These are phyloP conservation scores for Actinopyga echinites DNA, from an alignment of 53 echinoderm and acorn worm genomes.

Conservation along the genomic window DNA sequence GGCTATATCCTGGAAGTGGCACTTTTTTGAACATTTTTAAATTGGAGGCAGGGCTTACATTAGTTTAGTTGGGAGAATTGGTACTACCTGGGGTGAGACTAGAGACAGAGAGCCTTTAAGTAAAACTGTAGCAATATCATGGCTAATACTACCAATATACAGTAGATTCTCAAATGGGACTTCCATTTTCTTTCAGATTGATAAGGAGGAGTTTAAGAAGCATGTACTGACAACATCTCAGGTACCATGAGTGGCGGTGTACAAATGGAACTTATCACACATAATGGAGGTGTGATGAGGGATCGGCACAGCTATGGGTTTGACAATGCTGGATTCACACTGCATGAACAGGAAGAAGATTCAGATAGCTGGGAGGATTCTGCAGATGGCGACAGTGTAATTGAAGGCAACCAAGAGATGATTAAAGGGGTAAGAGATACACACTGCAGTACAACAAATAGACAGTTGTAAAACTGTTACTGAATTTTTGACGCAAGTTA, in stretches of 20 bases:
- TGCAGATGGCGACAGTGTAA: background rate
- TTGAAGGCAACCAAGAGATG: background rate
- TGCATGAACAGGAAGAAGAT: background rate
- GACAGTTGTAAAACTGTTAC: too few species aligned
- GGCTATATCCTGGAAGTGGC: too few species aligned
- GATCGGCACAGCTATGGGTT: background rate
- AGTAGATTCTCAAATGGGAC: too few species aligned
- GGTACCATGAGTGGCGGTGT: conserved; percentile 60
- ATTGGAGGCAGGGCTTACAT: too few species aligned
- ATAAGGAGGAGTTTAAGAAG: background rate
- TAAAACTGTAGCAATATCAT: too few species aligned
- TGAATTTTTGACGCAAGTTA: too few species aligned
- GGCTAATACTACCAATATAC: too few species aligned
- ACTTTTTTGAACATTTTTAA: too few species aligned
- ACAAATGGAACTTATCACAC: conserved; percentile 49
- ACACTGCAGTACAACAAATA: too few species aligned
- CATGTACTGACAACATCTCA: background rate
- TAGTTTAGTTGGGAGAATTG: too few species aligned
- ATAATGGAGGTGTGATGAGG: conserved; percentile 42
- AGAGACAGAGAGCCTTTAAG: too few species aligned
- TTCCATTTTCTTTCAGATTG: background rate
- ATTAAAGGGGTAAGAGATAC: conserved; percentile 3
- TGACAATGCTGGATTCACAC: conserved; percentile 5
- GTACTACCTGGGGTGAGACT: too few species aligned
- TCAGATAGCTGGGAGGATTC: conserved; percentile 5